Base-by-base conservation (phyloP, 2,113 vertebrate genomes). In the Aepyceros melampus region DNA sequence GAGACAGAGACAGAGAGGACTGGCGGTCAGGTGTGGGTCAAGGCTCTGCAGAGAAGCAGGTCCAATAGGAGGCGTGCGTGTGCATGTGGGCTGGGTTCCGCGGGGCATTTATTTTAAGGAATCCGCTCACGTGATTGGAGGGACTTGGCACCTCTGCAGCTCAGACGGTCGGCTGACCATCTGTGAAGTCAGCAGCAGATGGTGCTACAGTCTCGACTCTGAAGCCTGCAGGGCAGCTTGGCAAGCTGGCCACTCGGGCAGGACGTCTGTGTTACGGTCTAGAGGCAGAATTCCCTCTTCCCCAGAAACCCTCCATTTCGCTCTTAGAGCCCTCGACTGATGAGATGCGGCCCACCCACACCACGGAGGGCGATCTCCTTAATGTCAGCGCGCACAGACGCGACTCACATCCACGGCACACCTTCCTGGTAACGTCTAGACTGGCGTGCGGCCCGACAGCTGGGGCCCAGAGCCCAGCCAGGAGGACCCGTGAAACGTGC, bases 21-120 rank as follows among this genome's bases (percentile, higher is more conserved):
- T 27, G 43, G 15, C 3, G 17, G 62, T 16, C 16, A 2, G 33
- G 21, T 12, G 47, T 25, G 36, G 5, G 58, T 47, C 36, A 25
- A 17, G 36, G 56, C 27, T 60, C 51, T 16, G 3, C 79, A 43
- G n/a, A 40, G 33, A 62, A 31, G 40, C 45, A 2, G 56, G 49
- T 1, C 13, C 0, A 7, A 1, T 0, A 36, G 76, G 4, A 56
- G 49, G n/a, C 0, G 6, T 9, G 3, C 15, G 0, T 7, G 45
- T n/a, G 23, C 0, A 3, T 2, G 16, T 5, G 25, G 87, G 47
- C 4, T 12, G 85, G 53, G 71, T 31, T 15, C 23, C 1, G 6
- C 2, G 0, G 33, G 29, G 25, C 40, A 33, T 7, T 13, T 16
- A 45, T 19, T 33, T 91, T 56, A 64, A 60, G 71, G 29, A 82